Base-by-base conservation (phyloP, 1,140 invertebrate genomes). In the Aphelinus certus region DNA sequence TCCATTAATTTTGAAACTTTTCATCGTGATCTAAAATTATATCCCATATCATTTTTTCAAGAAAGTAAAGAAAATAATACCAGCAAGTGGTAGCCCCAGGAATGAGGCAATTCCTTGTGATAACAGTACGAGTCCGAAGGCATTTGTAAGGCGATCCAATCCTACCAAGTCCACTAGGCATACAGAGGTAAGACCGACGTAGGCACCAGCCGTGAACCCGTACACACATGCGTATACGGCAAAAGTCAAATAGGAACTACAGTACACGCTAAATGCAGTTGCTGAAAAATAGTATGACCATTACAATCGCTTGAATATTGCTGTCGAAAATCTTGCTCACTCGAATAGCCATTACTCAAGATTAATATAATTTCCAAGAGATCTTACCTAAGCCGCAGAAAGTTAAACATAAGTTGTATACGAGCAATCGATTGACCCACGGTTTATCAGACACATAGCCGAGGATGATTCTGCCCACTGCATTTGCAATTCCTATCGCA, bases 51-150 rank as follows among this genome's bases (percentile, higher is more conserved):
- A n/a, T 71, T 48, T 64, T 10, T 6, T 46, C 0, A 56, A 55
- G 3, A 76, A 70, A 55, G 3, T 49, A n/a, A 65, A 53, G 3
- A 10, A 7, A 49, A n/a, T 71, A 76, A 88, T 91, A 96, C 95
- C 96, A 85, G 93, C 95, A 77, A 97, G 91, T 42, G 96, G 96
- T 71, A 96, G 93, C 62, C 96, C 96, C 68, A 96, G 89, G 3
- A 97, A 89, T 9, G 95, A 95, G 9, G 96, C 96, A 57, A 97
- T 91, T 43, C 96, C 96, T 90, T 98, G 96, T 87, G 97, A 97
- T 7, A 98, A 90, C 71, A 97, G 88, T 4, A 98, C 88, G 5
- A 98, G 87, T n/a, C 96, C 96, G 85, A 98, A 98, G 1, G 96
- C 95, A 85, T 97, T 97, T 0, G 96, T 97, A 51, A 98, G 88